Base-by-base conservation (phyloP, 53 echinoderm and acorn worm species). In the Hippasteria phrygiana region DNA sequence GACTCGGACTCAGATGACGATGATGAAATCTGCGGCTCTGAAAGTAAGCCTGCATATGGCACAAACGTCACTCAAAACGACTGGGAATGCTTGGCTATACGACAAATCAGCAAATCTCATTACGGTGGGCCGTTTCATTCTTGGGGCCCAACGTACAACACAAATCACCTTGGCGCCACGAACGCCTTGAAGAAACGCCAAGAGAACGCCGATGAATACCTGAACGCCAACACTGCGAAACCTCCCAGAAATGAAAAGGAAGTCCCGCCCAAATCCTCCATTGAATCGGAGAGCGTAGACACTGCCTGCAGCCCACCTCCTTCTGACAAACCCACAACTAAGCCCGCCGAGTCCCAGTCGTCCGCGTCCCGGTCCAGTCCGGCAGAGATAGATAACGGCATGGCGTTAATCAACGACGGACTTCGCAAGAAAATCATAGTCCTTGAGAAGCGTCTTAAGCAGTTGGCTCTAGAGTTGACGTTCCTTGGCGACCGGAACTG, bases 401-500 rank as follows among this genome's bases (percentile, higher is more conserved):
- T 73, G 66, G 90, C 90, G 6, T 31, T 81, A 32, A 78, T 67
- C 22, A 87, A 78, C 55, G 87, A 78, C 72, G 35, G 59, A 11
- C 87, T 87, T 55, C 39, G 87, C 18, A 71, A 78, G 54, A 92
- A 76, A 66, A 94, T 96, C 42, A 28, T 86, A 2, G 66, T 54
- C 26, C 35, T 96, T 42, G 92, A 96, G 42, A 74, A 87, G 47
- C 92, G 94, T 71, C 73, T 94, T 7, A 91, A 91, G 43, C 42
- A 86, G 20, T 84, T 91, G 17, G 55, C 74, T 4, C 59, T 85
- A 20, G 92, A 96, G 55, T 86, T 91, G 80, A 94, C 96, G 26
- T 96, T 96, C 63, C 87, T 94, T 14, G 96, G 96, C 18, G 96
- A 96, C 72, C 50, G 96, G 17, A 96, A 96, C 73, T 96, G 94